Evolutionary conservation across 2,797 vertebrate species (phyloP).

Genomic region (Sorex maritimensis): DNA sequence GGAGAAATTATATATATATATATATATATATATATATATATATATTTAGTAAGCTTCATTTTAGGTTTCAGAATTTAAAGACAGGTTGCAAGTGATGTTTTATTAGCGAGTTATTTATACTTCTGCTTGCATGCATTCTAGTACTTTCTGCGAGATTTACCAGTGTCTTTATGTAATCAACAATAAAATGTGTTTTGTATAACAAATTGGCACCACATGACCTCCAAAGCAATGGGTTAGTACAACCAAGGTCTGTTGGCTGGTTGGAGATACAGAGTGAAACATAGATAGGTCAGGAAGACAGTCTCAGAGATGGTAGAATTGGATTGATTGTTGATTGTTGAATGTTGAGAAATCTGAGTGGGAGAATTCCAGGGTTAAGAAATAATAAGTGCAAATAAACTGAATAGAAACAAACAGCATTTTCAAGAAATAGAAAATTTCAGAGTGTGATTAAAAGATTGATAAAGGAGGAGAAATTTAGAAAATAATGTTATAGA

Average conservation of each 20-base stretch:
- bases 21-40: background rate
- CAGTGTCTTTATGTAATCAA: background rate
- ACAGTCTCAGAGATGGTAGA: background rate
- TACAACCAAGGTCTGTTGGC: background rate
- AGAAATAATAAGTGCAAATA: background rate
- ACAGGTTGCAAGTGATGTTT: background rate
- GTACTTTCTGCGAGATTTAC: background rate
- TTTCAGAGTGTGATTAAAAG: background rate
- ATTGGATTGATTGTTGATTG: background rate
- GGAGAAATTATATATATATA: too few relatives aligned
- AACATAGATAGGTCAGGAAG: background rate
- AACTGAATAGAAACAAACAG: background rate
- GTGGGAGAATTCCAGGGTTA: background rate
- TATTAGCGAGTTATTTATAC: background rate
- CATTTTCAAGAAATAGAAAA: background rate
- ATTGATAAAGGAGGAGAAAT: background rate
- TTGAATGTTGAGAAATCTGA: background rate
- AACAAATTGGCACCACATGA: background rate
- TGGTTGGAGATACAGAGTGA: background rate
- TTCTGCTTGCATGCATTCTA: slow-evolving; percentile 9
- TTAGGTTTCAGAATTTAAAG: slow-evolving; percentile 37
- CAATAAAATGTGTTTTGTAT: background rate
- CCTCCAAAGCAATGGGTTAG: background rate
- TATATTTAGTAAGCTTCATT: background rate
- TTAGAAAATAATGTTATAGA: background rate